Base-by-base conservation (phyloP, 64 coral and sea anemone genomes). In the Trachythela sp. region DNA sequence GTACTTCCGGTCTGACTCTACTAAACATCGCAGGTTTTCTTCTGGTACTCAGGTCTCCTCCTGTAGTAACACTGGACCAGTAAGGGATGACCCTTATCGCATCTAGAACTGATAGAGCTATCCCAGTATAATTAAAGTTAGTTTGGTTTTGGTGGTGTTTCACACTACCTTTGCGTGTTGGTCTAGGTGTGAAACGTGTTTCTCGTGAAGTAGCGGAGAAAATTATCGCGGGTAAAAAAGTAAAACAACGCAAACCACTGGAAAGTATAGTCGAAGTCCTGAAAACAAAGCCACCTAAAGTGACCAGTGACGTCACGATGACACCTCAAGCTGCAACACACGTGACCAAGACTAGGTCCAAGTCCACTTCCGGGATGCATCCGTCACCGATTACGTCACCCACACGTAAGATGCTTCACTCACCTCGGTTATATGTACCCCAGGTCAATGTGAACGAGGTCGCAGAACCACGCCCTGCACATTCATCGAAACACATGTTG, bases 341-440 rank as follows among this genome's bases (percentile, higher is more conserved):
- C 75, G 37, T 80, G 75, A 80, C 75, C 30, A 80, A 80, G 75
- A 80, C 75, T 37, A 35, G 75, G 75, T 80, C 75, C 0, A 80
- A 80, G 90, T 87, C 32, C 77, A 89, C 32, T 59, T 39, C 39
- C 49, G 59, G 31, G 84, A 89, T 18, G 43, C 96, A 35, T 92
- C 92, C 40, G 88, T 94, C 7, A 88, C 93, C 83, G 10, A 92
- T 93, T 2, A 99, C 91, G 10, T 99, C 96, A 24, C 96, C 96
- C 4, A 92, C 96, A 29, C 70, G 96, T 32, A 99, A 99, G 89
- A 88, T 99, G 96, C 93, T 99, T 37, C 96, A 94, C 8, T 93
- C 95, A 2, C 90, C 89, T 20, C 94, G 94, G 8, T 18, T 80
- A 9, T 80, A 80, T 80, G 33, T 80, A 17, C 33, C 75, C 3